Conservation (phyloP, 2,797 vertebrate genomes). For the Fratercula arctica region DNA sequence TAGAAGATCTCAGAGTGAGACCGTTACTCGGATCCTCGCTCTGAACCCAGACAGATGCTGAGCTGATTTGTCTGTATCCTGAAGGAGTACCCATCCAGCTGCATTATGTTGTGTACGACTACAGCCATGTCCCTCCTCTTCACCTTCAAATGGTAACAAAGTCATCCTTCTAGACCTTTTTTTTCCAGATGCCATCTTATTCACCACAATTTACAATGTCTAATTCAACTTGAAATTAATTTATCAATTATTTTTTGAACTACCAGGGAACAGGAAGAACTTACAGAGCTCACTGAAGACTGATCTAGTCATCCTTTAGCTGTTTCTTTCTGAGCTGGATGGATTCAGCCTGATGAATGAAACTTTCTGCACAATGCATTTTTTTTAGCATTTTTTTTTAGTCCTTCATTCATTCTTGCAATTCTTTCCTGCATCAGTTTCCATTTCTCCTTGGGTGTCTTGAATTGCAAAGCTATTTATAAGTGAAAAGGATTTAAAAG, state of each 20-base stretch:
- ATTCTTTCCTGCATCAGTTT: neutral
- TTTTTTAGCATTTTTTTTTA: neutral
- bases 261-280: neutral
- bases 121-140: neutral
- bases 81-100: neutral
- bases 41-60: neutral
- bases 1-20: neutral
- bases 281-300: neutral
- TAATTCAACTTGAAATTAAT: neutral
- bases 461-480: conserved; percentile 28
- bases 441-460: neutral
- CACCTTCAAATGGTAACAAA: neutral
- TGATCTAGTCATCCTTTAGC: neutral
- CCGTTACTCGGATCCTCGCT: neutral
- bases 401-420: neutral
- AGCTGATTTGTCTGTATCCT: neutral
- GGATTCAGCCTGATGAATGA: neutral
- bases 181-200: neutral
- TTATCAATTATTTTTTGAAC: neutral
- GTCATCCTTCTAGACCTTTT: neutral
- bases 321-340: neutral
- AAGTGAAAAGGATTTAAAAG: conserved; percentile 28
- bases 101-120: neutral
- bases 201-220: neutral
- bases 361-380: neutral